Conservation (phyloP, 1,140 invertebrate genomes). For the Coptotermes formosanus region DNA sequence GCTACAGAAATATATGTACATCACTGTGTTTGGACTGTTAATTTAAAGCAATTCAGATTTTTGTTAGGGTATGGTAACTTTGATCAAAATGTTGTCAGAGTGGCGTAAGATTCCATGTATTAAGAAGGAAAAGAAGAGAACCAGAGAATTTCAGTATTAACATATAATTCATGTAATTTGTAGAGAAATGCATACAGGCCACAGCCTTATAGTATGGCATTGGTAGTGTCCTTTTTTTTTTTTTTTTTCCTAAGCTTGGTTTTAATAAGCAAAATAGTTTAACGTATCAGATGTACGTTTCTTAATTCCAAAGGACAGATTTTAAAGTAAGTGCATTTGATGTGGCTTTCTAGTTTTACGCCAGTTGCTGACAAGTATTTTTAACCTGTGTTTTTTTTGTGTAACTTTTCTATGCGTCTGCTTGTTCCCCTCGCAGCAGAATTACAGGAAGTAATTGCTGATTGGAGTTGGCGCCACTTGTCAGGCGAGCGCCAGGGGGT, state of each 20-base stretch:
- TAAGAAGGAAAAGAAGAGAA: neutral
- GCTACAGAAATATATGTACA: too few relatives aligned
- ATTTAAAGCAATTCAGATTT: neutral
- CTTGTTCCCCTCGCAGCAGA: constrained; percentile 33
- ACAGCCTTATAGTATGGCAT: neutral
- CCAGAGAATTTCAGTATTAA: neutral
- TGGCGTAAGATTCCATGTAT: constrained; percentile 4
- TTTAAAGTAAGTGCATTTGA: neutral
- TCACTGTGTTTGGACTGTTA: neutral
- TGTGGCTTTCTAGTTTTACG: constrained; percentile 8
- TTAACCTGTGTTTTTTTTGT: neutral
- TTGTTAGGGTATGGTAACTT: neutral
- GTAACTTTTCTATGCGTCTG: constrained; percentile 30
- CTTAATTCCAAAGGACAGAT: neutral
- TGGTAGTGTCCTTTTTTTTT: neutral
- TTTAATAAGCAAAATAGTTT: neutral
- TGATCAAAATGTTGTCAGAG: neutral
- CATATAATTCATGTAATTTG: neutral
- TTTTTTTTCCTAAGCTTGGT: neutral
- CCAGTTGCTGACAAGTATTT: constrained; percentile 21
- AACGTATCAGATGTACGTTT: neutral
- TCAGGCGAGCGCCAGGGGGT: constrained; percentile 32
- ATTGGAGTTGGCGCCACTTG: constrained; percentile 30
- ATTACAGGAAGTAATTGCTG: constrained; percentile 31
- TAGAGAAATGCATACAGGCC: neutral